Evolutionary conservation across 2,888 invertebrate genomes (phyloP).

Genomic region (Rapana venosa): DNA sequence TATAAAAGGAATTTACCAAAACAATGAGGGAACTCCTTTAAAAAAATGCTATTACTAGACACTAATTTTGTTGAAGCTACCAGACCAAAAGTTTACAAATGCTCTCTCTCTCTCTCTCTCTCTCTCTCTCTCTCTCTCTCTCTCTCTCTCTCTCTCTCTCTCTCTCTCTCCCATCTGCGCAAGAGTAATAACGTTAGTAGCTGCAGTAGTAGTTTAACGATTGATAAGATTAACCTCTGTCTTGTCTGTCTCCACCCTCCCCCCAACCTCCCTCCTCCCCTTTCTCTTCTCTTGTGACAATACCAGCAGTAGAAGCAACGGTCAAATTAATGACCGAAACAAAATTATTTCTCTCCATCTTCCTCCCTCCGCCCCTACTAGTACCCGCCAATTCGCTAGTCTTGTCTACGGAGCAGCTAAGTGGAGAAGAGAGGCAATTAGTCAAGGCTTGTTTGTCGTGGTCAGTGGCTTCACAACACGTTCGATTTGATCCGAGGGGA

Average conservation of each 20-base stretch:
- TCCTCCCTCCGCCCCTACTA: neutral
- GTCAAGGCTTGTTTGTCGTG: conserved; percentile 8
- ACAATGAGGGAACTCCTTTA: too few species aligned
- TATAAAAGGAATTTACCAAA: too few species aligned
- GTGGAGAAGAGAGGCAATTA: neutral
- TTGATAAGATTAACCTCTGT: too few species aligned
- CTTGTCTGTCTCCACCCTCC: neutral
- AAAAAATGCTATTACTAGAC: too few species aligned
- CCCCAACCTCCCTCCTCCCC: neutral
- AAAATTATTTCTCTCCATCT: neutral
- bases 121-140: neutral
- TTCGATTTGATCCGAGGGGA: conserved; percentile 5
- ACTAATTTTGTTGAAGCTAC: too few species aligned
- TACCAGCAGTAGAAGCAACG: too few species aligned
- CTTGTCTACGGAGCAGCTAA: neutral
- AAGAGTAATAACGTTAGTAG: neutral
- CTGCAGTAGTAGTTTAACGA: neutral
- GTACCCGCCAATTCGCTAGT: neutral
- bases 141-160: conserved; percentile 23
- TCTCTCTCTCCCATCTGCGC: neutral
- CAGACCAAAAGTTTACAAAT: too few species aligned
- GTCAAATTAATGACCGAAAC: too few species aligned
- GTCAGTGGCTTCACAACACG: neutral
- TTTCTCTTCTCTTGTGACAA: neutral
- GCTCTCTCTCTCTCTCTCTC: neutral